Percentiles rank a stretch among this genome's conserved stretches.
Evolutionary conservation across 2,888 invertebrate species (phyloP).

Genomic region (Allacma fusca): DNA sequence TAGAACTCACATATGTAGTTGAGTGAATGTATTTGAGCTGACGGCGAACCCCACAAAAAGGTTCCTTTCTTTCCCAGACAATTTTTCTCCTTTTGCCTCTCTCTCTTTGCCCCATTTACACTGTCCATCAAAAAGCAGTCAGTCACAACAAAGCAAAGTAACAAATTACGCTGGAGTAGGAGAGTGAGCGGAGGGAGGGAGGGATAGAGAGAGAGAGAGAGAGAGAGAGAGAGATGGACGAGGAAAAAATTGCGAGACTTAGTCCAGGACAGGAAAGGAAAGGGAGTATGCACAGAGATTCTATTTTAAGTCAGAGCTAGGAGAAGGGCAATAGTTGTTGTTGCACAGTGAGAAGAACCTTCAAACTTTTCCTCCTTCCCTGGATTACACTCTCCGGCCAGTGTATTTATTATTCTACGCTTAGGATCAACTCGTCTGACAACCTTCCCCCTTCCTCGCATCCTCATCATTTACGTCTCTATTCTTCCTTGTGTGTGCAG

Average conservation of each 20-base stretch:
- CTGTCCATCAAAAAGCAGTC: constrained; percentile 57
- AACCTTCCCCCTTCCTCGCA: neutral
- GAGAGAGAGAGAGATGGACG: neutral
- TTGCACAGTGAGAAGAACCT: neutral
- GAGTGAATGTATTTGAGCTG: neutral
- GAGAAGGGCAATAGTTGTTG: neutral
- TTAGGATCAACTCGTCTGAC: constrained; percentile 36
- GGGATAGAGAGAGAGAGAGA: neutral
- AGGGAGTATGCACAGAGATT: neutral
- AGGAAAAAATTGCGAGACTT: neutral
- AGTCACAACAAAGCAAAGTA: constrained; percentile 51
- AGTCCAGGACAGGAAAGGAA: neutral
- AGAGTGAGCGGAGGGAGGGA: neutral
- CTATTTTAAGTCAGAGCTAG: neutral
- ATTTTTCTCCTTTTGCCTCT: constrained; percentile 45
- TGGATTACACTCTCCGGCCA: constrained; percentile 29
- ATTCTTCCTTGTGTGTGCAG: neutral
- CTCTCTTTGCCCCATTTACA: constrained; percentile 56
- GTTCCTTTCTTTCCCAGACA: constrained; percentile 28
- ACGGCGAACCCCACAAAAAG: constrained; percentile 29
- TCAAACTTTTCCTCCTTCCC: neutral
- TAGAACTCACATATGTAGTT: too few relatives aligned
- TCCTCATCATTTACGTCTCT: constrained; percentile 2
- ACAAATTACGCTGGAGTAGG: constrained; percentile 48
- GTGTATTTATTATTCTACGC: constrained; percentile 37